A percentile compares a stretch with the other conserved stretches of the same genome.
Evolutionary conservation across 2,113 vertebrate genomes (phyloP).

Genomic region (Ictalurus punctatus): DNA sequence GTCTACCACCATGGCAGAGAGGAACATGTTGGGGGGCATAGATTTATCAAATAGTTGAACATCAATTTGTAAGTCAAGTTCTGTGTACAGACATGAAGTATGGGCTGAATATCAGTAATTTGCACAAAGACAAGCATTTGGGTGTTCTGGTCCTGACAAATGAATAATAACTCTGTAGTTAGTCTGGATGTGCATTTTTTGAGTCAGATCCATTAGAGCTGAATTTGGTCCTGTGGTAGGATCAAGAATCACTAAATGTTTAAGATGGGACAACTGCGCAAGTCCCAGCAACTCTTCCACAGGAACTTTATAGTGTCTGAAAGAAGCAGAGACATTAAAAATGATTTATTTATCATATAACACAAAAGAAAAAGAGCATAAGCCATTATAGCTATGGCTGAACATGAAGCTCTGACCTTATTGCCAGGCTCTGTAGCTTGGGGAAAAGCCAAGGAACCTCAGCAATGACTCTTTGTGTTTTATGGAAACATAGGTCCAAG

Average conservation of each 20-base stretch:
- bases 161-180: slow-evolving; percentile 48
- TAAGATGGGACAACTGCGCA: slow-evolving; percentile 39
- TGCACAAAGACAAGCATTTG: slow-evolving; percentile 42
- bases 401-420: slow-evolving; percentile 40
- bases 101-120: slow-evolving; percentile 1
- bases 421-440: slow-evolving; percentile 49
- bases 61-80: neutral
- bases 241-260: slow-evolving; percentile 53
- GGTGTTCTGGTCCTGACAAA: slow-evolving; percentile 14
- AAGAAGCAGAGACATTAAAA: slow-evolving; percentile 4
- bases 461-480: neutral
- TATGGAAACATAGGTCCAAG: slow-evolving; percentile 39
- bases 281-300: slow-evolving; percentile 43
- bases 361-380: neutral
- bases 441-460: slow-evolving; percentile 50
- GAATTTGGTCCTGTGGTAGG: neutral
- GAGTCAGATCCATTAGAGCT: slow-evolving; percentile 22
- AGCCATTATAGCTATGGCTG: neutral
- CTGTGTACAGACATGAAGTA: neutral
- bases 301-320: slow-evolving; percentile 46
- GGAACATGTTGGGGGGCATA: neutral
- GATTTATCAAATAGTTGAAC: neutral
- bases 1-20: neutral
- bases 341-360: neutral
- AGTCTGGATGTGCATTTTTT: slow-evolving; percentile 34